phyloP scores from a whole-genome alignment of 2,113 vertebrate genomes.

The Cyprinodon tularosa region DNA sequence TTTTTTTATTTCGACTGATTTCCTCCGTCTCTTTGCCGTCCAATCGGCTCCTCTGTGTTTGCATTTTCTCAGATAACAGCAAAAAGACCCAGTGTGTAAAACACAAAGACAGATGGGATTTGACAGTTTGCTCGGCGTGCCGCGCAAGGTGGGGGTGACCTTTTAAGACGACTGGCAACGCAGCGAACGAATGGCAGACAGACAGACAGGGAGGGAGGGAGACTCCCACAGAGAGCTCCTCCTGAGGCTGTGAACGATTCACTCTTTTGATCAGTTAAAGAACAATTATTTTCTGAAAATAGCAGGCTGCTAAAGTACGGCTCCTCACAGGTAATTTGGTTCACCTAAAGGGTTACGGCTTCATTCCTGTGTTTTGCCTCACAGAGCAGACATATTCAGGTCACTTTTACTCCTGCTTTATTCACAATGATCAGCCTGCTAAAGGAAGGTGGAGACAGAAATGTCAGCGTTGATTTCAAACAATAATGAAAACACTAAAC shows the following conservation, averaged over 20 bases:
- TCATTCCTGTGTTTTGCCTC: conserved; percentile 14
- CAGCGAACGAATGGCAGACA: conserved; percentile 23
- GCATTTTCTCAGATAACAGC: conserved; percentile 5
- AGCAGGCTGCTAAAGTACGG: conserved; percentile 39
- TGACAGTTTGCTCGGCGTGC: conserved; percentile 63
- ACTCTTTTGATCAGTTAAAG: conserved; percentile 60
- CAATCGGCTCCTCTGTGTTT: neutral
- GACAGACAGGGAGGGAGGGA: conserved; percentile 14
- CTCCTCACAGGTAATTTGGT: conserved; percentile 26
- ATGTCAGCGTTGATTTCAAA: neutral
- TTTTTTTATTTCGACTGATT: neutral
- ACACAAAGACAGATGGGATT: conserved; percentile 50
- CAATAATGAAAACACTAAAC: neutral
- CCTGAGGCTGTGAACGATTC: conserved; percentile 41
- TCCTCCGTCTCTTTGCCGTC: neutral
- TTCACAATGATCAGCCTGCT: neutral
- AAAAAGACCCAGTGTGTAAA: conserved; percentile 9
- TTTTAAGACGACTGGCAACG: conserved; percentile 68
- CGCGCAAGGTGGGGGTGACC: conserved; percentile 71
- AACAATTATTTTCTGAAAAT: conserved; percentile 49
- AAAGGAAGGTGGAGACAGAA: neutral
- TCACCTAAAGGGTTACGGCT: conserved; percentile 30
- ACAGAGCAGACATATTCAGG: neutral
- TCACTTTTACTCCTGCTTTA: neutral
- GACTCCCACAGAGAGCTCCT: conserved; percentile 39